Evolutionary conservation across 2,113 vertebrate genomes (phyloP).

Genomic region (Tachuris rubrigastra): DNA sequence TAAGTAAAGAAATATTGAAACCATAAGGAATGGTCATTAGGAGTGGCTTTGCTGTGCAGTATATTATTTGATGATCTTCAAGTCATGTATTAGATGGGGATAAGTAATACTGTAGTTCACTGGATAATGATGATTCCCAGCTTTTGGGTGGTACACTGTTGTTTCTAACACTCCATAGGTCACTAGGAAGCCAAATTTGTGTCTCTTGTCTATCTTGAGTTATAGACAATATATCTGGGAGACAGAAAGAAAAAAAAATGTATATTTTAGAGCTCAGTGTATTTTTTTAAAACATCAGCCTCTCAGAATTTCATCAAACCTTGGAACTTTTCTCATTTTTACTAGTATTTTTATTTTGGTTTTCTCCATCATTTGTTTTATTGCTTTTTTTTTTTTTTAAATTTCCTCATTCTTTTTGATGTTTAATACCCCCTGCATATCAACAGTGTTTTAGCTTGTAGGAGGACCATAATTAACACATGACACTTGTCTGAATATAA

Average conservation of each 20-base stretch:
- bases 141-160: background rate
- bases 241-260: background rate
- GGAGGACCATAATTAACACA: background rate
- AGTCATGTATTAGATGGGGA: background rate
- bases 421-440: too few species aligned
- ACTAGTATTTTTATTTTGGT: background rate
- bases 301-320: background rate
- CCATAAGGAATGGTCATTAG: slow-evolving; percentile 34
- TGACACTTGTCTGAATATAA: background rate
- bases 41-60: slow-evolving; percentile 5
- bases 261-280: background rate
- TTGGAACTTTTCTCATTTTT: background rate
- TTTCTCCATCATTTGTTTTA: background rate
- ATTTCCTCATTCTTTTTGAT: background rate
- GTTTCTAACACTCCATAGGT: background rate
- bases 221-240: background rate
- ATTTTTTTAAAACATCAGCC: background rate
- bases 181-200: background rate
- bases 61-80: background rate
- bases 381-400: background rate
- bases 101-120: background rate
- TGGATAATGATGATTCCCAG: background rate
- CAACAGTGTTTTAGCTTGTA: background rate
- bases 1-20: slow-evolving; percentile 42
- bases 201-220: background rate